These are phyloP conservation scores for Sebastes minor DNA, from an alignment of 2,797 vertebrate species.

Conservation along the genomic window DNA sequence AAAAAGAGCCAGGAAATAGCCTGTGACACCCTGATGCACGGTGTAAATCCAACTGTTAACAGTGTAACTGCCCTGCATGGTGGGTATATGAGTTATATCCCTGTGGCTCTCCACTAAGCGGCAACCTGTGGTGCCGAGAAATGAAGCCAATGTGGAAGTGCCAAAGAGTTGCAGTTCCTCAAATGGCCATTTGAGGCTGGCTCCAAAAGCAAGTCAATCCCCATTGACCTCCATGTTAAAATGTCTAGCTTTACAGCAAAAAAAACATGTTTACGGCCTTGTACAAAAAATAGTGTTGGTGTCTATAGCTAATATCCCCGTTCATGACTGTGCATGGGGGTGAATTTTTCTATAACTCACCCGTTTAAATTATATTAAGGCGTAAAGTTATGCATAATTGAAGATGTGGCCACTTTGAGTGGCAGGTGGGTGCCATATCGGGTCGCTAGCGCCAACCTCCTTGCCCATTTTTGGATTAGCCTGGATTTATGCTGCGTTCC, in stretches of 20 bases:
- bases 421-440: not conserved
- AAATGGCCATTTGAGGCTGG: not conserved
- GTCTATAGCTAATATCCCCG: not conserved
- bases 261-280: not conserved
- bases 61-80: constrained; percentile 2
- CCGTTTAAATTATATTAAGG: not conserved
- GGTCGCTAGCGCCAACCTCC: not conserved
- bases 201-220: not conserved
- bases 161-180: too few species aligned
- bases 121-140: too few species aligned
- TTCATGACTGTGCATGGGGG: not conserved
- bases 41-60: constrained; percentile 21
- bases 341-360: not conserved
- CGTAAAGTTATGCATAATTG: not conserved
- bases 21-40: constrained; percentile 4
- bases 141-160: too few species aligned
- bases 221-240: not conserved
- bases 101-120: not conserved
- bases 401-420: not conserved
- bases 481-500: too few species aligned
- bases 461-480: not conserved
- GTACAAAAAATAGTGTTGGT: not conserved
- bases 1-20: constrained; percentile 22
- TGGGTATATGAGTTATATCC: constrained; percentile 23
- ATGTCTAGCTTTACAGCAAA: not conserved